Evolutionary conservation across 2,888 invertebrate species (phyloP), one percentile per base, ranked within the genome.

Genomic region (Polyommatus iphigenia): DNA sequence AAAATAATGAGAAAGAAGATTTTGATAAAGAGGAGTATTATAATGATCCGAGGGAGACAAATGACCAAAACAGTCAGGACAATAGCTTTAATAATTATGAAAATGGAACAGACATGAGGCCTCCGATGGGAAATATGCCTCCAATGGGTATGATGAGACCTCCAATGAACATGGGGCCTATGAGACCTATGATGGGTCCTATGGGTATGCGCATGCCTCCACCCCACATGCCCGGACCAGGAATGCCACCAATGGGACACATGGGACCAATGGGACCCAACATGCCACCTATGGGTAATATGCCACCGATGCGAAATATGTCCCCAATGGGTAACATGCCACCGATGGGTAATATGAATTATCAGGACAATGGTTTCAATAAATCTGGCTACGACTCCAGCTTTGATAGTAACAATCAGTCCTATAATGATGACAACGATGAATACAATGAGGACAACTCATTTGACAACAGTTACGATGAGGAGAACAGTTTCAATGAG

Each of bases 361-460:
- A 90, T 80, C 79, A 86, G 46, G 92, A 93, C 79, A 92, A 93
- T 85, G 91, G 91, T 46, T 93, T 85, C 81, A 91, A 90, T 81
- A 93, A 94, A 84, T 87, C 89, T 41, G 88, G 87, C 80, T 93
- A 86, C 81, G 91, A 91, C 82, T 84, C 86, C 71, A 84, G 85
- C 24, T 91, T 85, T 83, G 90, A 90, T 32, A 88, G 87, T 41
- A 78, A 73, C 82, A 90, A 89, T 83, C 89, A 90, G 80, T 85
- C 85, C 80, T 92, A 86, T 80, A 85, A 87, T 41, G 90, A 89
- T 79, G 90, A 89, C 81, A 88, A 80, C 81, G 81, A 84, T 36
- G 84, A 84, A n/a, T 91, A 88, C 78, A 86, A 88, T 82, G 86
- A 89, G 72, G 88, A 89, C 78, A 87, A 87, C 20, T 84, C 85